A percentile compares a stretch with the other conserved stretches of the same genome.
phyloP scores from a whole-genome alignment of 2,797 vertebrate genomes.

The Pangasius djambal region DNA sequence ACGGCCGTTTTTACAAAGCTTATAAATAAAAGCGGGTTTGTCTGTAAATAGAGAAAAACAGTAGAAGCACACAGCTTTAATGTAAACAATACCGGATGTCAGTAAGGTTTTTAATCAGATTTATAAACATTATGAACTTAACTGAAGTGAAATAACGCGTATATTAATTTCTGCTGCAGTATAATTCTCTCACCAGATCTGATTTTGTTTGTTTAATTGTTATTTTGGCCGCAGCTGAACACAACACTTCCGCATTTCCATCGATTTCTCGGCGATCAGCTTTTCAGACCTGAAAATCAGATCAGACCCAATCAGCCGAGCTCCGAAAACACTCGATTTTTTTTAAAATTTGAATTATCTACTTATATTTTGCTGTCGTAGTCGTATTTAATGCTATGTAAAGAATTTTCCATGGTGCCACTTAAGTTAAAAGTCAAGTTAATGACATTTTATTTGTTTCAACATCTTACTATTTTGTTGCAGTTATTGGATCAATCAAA shows the following conservation, averaged over 20 bases:
- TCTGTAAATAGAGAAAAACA: neutral
- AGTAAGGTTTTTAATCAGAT: too few relatives aligned
- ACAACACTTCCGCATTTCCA: slow-evolving; percentile 12
- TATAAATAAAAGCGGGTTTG: neutral
- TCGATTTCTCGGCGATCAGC: slow-evolving; percentile 32
- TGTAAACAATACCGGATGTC: neutral
- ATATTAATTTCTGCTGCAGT: neutral
- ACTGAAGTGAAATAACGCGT: neutral
- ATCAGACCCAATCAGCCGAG: neutral
- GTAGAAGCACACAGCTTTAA: neutral
- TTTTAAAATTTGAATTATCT: neutral
- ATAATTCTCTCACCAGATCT: neutral
- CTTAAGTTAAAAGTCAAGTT: neutral
- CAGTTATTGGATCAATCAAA: neutral
- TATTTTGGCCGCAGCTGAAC: neutral
- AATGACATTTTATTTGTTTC: neutral
- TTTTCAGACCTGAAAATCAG: neutral
- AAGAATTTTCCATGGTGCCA: neutral
- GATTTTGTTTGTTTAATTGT: neutral
- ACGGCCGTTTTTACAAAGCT: neutral
- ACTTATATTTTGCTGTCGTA: neutral
- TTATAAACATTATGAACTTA: neutral
- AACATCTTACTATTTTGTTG: neutral
- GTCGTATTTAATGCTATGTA: neutral
- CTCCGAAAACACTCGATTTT: neutral